Evolutionary conservation across 2,797 vertebrate species (phyloP), one percentile per base, ranked within the genome.

Genomic region (Leptoclinus maculatus): DNA sequence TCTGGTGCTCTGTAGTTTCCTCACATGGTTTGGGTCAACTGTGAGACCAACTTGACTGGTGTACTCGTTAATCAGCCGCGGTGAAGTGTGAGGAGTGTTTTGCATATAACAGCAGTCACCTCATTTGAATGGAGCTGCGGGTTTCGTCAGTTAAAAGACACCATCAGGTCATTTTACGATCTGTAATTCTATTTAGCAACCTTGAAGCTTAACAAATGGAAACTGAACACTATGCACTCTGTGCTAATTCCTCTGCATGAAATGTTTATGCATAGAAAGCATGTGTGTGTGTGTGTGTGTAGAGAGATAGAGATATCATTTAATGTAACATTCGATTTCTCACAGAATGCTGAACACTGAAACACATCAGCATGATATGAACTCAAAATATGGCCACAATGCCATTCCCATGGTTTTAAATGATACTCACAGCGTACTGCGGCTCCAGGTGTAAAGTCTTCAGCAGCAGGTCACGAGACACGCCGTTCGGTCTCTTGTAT

Each of bases 401-500:
- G 17, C 19, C 49, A 54, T 14, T 25, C 38, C 29, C 43, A 9
- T 7, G 45, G 57, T 34, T 47, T 27, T 21, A 10, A 16, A 51
- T 4, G 27, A 0, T 51, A 91, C 95, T 94, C 84, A 96, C 95
- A 60, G 80, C 34, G 43, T 27, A 75, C 1, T 71, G 74, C 29
- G 14, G 68, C 78, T 89, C 76, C 82, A 95, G 73, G 70, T 87
- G 90, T 49, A 96, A 60, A 1, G 93, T 94, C 76, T 83, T 91
- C 54, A 95, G 88, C 43, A 95, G 93, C 49, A 91, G 93, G 53
- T 92, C 87, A 43, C 87, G 88, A 16, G 94, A 94, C 73, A 91
- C 82, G 13, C 88, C 89, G 14, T 65, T 91, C 16, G 83, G 91
- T 87, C 88, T 71, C 78, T 93, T 95, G 79, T 94, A 91, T 78